Base-by-base conservation (phyloP, 2,797 vertebrate genomes). In the Rhinichthys osculus region DNA sequence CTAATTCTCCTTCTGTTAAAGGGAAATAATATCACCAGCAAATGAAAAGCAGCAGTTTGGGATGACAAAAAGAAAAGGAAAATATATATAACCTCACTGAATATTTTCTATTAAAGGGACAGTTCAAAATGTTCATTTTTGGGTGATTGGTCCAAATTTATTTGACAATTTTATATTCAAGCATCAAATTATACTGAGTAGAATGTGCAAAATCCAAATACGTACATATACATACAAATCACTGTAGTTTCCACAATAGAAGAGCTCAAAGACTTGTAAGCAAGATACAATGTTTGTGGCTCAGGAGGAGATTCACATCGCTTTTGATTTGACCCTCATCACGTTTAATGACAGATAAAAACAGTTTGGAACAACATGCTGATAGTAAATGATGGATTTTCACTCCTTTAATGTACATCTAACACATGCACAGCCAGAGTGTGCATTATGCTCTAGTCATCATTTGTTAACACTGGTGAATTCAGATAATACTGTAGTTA, bases 401-500 rank as follows among this genome's bases (percentile, higher is more conserved):
- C 13, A 30, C 42, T 77, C 11, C 19, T 54, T 21, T 71, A 40
- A 81, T 81, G 66, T 44, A 14, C 9, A 54, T 5, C 35, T 40
- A 40, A 40, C 16, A 57, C 16, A 38, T 23, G 5, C 17, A 35
- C 33, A 70, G 8, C 40, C 16, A 27, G 5, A 13, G 5, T 71
- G 69, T 81, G 23, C 47, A n/a, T 38, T 57, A 7, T 13, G 23
- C 50, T 9, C n/a, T 27, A 62, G 27, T 47, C 69, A 82, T 35
- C n/a, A 62, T 42, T 44, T 27, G n/a, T 44, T 62, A 72, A 73
- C 69, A 72, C 69, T 23, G 14, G 19, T 71, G n/a, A 82, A 42
- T 62, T 72, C 13, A 59, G 17, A 72, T 72, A 73, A 82, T 82
- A 27, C 17, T 42, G 54, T 10, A 64, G 40, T 74, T 47, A 62